Evolutionary conservation across 2,797 vertebrate species (phyloP).

Genomic region (Sarcoramphus papa): DNA sequence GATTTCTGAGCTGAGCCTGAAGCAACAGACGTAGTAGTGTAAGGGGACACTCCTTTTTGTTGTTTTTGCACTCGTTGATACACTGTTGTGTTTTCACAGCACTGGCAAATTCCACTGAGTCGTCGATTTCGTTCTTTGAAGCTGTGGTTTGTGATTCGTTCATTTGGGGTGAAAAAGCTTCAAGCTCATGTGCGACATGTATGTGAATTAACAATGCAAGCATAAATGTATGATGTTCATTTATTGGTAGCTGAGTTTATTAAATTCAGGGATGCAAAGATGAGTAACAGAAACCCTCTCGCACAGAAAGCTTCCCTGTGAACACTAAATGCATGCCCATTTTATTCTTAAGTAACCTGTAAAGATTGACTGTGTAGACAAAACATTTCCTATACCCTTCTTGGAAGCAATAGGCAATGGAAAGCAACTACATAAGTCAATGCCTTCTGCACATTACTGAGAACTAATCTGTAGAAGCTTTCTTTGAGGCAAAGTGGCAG

Average conservation of each 20-base stretch:
- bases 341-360: background rate
- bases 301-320: background rate
- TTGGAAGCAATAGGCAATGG: background rate
- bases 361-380: background rate
- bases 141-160: slow-evolving; percentile 96
- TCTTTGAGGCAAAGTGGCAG: background rate
- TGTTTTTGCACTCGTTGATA: background rate
- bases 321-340: background rate
- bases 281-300: background rate
- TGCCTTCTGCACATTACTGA: background rate
- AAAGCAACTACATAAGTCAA: rapidly evolving
- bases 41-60: background rate
- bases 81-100: slow-evolving; percentile 71
- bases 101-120: slow-evolving; percentile 97
- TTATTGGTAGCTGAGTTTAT: background rate
- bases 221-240: background rate
- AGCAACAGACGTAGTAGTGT: background rate
- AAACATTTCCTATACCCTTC: background rate
- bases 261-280: background rate
- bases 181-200: slow-evolving; percentile 92
- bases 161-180: slow-evolving; percentile 91
- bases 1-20: background rate
- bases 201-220: slow-evolving; percentile 19
- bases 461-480: background rate
- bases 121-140: slow-evolving; percentile 94